Conservation (phyloP, 1,140 invertebrate species). For the Paraescarpia echinospica region DNA sequence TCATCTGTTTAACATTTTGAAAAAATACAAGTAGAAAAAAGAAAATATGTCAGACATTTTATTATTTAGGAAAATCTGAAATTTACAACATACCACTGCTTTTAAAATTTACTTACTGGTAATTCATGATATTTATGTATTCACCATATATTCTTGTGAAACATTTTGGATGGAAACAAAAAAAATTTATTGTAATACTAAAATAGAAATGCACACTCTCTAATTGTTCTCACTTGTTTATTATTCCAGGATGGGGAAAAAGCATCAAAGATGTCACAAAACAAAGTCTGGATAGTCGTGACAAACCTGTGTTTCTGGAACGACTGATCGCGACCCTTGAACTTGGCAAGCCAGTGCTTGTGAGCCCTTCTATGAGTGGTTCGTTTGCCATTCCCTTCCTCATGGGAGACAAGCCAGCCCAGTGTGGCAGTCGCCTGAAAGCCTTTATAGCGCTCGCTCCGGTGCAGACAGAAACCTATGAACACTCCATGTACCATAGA, state of each 20-base stretch:
- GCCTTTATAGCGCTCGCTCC: constrained; percentile 60
- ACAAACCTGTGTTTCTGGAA: background rate
- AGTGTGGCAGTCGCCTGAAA: constrained; percentile 35
- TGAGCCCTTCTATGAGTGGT: constrained; percentile 62
- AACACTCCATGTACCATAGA: constrained; percentile 34
- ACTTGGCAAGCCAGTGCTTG: constrained; percentile 45
- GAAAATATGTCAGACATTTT: no score
- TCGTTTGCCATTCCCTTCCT: constrained; percentile 56
- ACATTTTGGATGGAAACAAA: no score
- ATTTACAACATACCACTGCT: no score
- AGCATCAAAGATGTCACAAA: background rate
- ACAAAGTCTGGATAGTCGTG: background rate
- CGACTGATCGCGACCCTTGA: background rate
- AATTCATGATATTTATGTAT: no score
- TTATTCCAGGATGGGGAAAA: background rate
- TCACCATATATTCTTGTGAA: no score
- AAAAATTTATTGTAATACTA: no score
- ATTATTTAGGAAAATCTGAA: no score
- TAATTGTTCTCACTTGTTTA: background rate
- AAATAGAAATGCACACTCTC: no score
- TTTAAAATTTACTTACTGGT: no score
- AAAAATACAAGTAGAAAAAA: no score
- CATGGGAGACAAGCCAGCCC: constrained; percentile 35
- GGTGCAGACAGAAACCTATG: constrained; percentile 45
- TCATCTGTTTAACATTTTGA: no score